Conservation (phyloP, 2,888 invertebrate genomes). For the Cheilosia grossa region DNA sequence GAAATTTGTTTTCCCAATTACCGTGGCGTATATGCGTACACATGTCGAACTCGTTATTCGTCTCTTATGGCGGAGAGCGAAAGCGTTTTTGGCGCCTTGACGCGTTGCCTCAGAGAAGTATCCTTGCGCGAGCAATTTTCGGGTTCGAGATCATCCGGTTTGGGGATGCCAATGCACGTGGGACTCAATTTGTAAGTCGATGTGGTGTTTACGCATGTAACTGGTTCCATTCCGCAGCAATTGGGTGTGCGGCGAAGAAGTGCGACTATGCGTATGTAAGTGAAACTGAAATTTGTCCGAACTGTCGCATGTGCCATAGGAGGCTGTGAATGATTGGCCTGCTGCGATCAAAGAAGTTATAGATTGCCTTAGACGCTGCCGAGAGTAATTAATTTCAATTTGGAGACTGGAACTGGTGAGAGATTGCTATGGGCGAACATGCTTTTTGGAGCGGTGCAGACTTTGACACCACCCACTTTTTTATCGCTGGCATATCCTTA, state of each 20-base stretch:
- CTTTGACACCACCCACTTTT: slow-evolving; percentile 65
- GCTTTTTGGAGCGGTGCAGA: slow-evolving; percentile 20
- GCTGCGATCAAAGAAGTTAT: slow-evolving; percentile 27
- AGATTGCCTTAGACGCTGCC: slow-evolving; percentile 44
- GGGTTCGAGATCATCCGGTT: slow-evolving; percentile 62
- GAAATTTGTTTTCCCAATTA: slow-evolving; percentile 68
- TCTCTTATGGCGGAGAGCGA: slow-evolving; percentile 59
- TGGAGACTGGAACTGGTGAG: slow-evolving; percentile 43
- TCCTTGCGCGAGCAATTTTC: slow-evolving; percentile 38
- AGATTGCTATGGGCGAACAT: slow-evolving; percentile 30
- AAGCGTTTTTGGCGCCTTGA: slow-evolving; percentile 72
- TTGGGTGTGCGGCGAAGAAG: slow-evolving; percentile 10
- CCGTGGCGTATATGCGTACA: slow-evolving; percentile 32
- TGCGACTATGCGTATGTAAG: slow-evolving; percentile 49
- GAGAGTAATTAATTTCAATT: slow-evolving; percentile 66
- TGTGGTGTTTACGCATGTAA: slow-evolving; percentile 31
- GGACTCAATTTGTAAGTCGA: slow-evolving; percentile 46
- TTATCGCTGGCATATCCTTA: slow-evolving; percentile 24
- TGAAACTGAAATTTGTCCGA: slow-evolving; percentile 71
- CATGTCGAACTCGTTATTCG: slow-evolving; percentile 71
- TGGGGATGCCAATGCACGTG: slow-evolving; percentile 56
- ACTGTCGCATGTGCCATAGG: slow-evolving; percentile 37
- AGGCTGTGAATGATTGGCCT: slow-evolving; percentile 8
- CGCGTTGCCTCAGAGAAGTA: slow-evolving; percentile 3
- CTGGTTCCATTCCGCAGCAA: slow-evolving; percentile 34